These are phyloP conservation scores for Atopsyche davidsoni DNA, from an alignment of 1,140 invertebrate genomes.

Conservation along the genomic window DNA sequence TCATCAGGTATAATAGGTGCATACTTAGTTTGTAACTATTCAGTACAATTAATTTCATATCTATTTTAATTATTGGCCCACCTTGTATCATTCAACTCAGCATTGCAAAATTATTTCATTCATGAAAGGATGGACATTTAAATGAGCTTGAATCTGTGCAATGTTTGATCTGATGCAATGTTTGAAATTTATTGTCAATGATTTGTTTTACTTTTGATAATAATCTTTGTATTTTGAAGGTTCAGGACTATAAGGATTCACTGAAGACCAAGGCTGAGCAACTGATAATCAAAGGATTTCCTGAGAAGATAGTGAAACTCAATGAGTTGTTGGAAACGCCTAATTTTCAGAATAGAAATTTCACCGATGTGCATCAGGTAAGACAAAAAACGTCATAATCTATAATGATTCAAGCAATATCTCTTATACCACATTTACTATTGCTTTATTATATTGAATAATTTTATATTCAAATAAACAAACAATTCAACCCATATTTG, in stretches of 20 bases:
- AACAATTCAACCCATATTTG: background rate
- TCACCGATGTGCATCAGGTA: constrained; percentile 66
- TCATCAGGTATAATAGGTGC: too few species aligned
- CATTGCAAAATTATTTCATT: background rate
- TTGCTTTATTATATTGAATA: background rate
- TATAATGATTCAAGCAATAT: background rate
- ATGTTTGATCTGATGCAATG: background rate
- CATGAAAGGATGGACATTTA: background rate
- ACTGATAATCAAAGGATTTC: constrained; percentile 79
- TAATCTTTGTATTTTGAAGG: constrained; percentile 47
- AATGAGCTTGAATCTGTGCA: background rate
- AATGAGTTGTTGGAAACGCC: constrained; percentile 77
- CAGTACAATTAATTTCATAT: background rate
- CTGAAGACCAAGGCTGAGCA: constrained; percentile 78
- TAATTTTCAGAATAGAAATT: constrained; percentile 68
- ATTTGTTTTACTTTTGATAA: constrained; percentile 4
- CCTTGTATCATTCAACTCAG: background rate
- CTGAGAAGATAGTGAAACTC: constrained; percentile 82
- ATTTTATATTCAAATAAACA: background rate
- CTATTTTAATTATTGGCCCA: background rate
- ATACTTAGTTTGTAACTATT: too few species aligned
- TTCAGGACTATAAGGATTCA: constrained; percentile 78
- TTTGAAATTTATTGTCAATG: background rate
- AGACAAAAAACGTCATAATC: constrained; percentile 3
- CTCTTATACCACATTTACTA: background rate